Conservation (phyloP, 64 coral and sea anemone genomes). For the Montipora sp. region DNA sequence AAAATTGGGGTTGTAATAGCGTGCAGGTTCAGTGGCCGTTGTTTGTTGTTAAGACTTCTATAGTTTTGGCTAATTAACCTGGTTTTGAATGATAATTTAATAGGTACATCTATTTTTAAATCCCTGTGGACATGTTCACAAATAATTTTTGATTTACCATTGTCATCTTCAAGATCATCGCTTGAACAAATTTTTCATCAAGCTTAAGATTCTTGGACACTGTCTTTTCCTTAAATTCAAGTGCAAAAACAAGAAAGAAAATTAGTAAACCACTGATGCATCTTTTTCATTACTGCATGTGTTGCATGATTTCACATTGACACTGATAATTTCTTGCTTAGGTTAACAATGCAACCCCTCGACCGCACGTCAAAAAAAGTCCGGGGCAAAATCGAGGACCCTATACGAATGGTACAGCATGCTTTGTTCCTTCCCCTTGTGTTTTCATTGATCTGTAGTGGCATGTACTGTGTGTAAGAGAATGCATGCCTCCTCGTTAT, state of each 20-base stretch:
- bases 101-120: too few species aligned
- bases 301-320: conserved; percentile 92
- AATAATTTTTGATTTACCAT: not conserved
- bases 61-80: too few species aligned
- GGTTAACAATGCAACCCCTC: conserved; percentile 99
- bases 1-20: too few species aligned
- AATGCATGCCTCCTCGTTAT: conserved; percentile 41
- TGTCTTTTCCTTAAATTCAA: too few species aligned
- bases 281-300: conserved; percentile 45
- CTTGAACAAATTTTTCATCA: not conserved
- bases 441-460: conserved; percentile 43
- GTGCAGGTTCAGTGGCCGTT: too few species aligned
- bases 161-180: not conserved
- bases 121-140: too few species aligned
- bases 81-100: too few species aligned
- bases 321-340: conserved; percentile 90
- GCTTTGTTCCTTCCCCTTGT: conserved; percentile 58
- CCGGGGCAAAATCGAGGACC: conserved; percentile 94
- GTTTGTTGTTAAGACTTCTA: too few species aligned
- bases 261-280: too few species aligned
- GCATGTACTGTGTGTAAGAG: conserved; percentile 58
- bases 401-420: conserved; percentile 99
- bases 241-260: too few species aligned
- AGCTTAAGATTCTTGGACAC: too few species aligned
- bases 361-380: conserved; percentile 99